Conservation (phyloP, 53 echinoderm and acorn worm species). For the Pentamera pediparva region DNA sequence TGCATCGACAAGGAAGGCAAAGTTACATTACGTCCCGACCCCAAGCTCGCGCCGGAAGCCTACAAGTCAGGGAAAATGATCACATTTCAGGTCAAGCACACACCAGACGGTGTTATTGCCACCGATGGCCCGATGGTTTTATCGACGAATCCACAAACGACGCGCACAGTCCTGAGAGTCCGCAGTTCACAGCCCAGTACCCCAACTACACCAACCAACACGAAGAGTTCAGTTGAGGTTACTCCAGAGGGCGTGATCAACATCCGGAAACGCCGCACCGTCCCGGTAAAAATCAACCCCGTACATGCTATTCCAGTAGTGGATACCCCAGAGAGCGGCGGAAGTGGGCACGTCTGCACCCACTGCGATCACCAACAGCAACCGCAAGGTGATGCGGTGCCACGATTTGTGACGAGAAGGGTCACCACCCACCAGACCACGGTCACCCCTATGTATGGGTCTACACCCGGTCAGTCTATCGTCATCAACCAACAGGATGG, state of each 20-base stretch:
- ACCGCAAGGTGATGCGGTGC: not conserved
- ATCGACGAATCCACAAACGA: slow-evolving; percentile 42
- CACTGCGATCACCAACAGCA: slow-evolving; percentile 10
- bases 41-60: slow-evolving; percentile 55
- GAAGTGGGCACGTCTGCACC: slow-evolving; percentile 4
- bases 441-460: slow-evolving; percentile 10
- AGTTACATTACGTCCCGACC: slow-evolving; percentile 51
- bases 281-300: slow-evolving; percentile 29
- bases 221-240: slow-evolving; percentile 48
- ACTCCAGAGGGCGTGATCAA: slow-evolving; percentile 52
- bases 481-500: slow-evolving; percentile 9
- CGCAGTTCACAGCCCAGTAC: slow-evolving; percentile 44
- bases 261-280: slow-evolving; percentile 49
- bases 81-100: slow-evolving; percentile 64
- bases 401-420: slow-evolving; percentile 3
- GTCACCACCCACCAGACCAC: slow-evolving; percentile 15
- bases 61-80: slow-evolving; percentile 59
- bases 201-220: slow-evolving; percentile 29
- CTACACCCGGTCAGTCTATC: not conserved
- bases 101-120: slow-evolving; percentile 30
- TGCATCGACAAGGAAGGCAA: slow-evolving; percentile 52
- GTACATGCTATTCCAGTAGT: slow-evolving; percentile 24
- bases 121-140: slow-evolving; percentile 61
- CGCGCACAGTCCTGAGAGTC: slow-evolving; percentile 48
- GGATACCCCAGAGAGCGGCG: no score